Evolutionary conservation across 2,888 invertebrate species (phyloP).

Genomic region (Mantis religiosa): DNA sequence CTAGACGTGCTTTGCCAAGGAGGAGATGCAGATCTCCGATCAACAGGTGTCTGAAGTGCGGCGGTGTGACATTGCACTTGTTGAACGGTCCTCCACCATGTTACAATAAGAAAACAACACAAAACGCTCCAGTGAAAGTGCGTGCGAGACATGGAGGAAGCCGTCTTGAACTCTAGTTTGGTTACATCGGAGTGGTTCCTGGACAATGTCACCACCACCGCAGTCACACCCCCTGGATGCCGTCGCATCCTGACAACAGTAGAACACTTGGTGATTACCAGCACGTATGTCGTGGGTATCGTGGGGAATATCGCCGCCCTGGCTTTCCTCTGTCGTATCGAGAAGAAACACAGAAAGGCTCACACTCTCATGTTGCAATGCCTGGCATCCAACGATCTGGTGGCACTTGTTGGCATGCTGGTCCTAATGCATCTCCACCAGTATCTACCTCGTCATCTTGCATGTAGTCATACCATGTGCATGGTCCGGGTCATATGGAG

Average conservation of each 20-base stretch:
- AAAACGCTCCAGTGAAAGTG: neutral
- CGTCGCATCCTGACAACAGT: neutral
- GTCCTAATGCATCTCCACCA: constrained; percentile 58
- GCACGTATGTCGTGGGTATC: constrained; percentile 63
- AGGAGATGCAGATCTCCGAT: neutral
- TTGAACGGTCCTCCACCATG: neutral
- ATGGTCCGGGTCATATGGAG: constrained; percentile 68
- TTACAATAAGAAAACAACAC: neutral
- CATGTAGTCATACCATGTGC: constrained; percentile 47
- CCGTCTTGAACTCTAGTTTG: neutral
- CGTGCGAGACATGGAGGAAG: neutral
- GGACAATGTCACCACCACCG: neutral
- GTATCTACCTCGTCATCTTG: constrained; percentile 38
- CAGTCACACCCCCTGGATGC: neutral
- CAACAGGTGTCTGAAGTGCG: neutral
- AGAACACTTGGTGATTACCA: constrained; percentile 46
- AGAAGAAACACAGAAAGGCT: constrained; percentile 58
- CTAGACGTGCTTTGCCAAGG: neutral
- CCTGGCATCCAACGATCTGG: constrained; percentile 72
- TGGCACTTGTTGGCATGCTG: constrained; percentile 76
- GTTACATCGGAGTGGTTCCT: neutral
- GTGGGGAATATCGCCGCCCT: constrained; percentile 75
- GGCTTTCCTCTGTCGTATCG: constrained; percentile 64
- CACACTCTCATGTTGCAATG: constrained; percentile 76
- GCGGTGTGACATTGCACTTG: neutral